These are phyloP conservation scores for Macaca nemestrina DNA, from an alignment of 2,113 vertebrate species.

Conservation along the genomic window DNA sequence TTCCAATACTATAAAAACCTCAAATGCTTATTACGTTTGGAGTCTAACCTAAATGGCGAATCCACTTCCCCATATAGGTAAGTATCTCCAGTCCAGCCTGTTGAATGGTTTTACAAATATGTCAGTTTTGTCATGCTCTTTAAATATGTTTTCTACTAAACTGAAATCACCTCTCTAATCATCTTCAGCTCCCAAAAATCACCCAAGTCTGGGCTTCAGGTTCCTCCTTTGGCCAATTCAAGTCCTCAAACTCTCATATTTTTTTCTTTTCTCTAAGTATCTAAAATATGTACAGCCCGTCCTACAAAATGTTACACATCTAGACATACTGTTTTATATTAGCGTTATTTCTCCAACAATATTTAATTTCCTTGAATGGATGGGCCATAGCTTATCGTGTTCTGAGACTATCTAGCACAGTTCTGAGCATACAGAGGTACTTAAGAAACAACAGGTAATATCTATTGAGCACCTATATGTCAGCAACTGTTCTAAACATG, in stretches of 20 bases:
- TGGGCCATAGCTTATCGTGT: neutral
- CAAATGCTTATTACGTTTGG: neutral
- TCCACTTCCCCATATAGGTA: neutral
- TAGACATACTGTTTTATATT: neutral
- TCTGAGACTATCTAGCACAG: neutral
- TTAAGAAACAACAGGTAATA: neutral
- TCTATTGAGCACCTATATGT: fast-evolving
- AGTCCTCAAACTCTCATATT: neutral
- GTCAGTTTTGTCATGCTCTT: neutral
- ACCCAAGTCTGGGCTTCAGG: neutral
- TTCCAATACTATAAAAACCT: neutral
- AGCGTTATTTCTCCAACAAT: neutral
- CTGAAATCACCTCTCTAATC: neutral
- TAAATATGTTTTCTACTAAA: neutral
- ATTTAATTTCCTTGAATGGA: neutral
- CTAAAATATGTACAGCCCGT: neutral
- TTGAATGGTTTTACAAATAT: neutral
- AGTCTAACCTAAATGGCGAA: neutral
- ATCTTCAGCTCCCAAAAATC: neutral
- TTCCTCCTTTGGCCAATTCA: neutral
- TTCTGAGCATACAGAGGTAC: neutral
- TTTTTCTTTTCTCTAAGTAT: neutral
- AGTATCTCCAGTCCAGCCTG: neutral
- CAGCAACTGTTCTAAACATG: neutral
- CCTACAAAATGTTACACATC: neutral